Conservation (phyloP, 2,797 vertebrate genomes). For the Xiphophorus birchmanni region DNA sequence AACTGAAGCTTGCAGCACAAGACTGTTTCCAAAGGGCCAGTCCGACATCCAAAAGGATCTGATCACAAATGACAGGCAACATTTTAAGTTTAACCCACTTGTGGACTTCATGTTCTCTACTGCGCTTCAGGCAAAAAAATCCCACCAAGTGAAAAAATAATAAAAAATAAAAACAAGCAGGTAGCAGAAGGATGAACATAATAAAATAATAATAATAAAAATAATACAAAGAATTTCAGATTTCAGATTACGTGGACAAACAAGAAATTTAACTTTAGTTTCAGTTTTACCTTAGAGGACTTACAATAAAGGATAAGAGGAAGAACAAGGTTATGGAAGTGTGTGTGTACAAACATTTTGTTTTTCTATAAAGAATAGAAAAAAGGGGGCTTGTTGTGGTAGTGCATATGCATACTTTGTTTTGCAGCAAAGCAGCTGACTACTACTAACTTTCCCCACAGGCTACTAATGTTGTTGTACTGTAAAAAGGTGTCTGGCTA, state of each 20-base stretch:
- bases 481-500: not conserved
- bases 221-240: not conserved
- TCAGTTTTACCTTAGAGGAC: not conserved
- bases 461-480: not conserved
- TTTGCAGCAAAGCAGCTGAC: not conserved
- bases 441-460: not conserved
- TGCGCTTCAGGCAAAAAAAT: conserved; percentile 11
- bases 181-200: conserved; percentile 3
- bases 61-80: conserved; percentile 42
- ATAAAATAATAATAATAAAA: not conserved
- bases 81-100: conserved; percentile 33
- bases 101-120: conserved; percentile 9
- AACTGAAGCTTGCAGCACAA: conserved; percentile 15
- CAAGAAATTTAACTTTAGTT: not conserved
- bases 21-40: conserved; percentile 21
- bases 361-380: not conserved
- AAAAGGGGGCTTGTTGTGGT: not conserved
- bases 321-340: not conserved
- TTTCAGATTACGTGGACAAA: not conserved
- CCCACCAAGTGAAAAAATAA: conserved; percentile 9
- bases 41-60: conserved; percentile 20
- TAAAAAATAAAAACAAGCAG: not conserved
- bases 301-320: not conserved
- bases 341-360: not conserved
- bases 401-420: not conserved